These are phyloP conservation scores for Falco peregrinus DNA, from an alignment of 2,797 vertebrate genomes.

Conservation along the genomic window DNA sequence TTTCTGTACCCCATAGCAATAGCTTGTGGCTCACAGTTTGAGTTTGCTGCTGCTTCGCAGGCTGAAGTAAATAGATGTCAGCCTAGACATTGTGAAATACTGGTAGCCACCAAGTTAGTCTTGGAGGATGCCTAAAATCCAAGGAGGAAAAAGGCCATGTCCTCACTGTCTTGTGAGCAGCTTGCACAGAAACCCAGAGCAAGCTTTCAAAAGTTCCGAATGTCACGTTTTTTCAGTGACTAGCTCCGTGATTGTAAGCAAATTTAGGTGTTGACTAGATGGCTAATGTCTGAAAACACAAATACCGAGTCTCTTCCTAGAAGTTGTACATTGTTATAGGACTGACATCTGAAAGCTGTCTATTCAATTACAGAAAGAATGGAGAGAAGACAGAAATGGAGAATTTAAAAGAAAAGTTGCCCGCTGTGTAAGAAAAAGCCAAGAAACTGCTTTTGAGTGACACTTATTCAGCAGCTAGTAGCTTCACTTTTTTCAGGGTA, in stretches of 20 bases:
- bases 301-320: background rate
- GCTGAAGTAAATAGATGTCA: background rate
- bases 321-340: background rate
- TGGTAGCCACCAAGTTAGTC: background rate
- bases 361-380: constrained; percentile 90
- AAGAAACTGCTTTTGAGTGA: constrained; percentile 99
- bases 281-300: background rate
- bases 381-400: constrained; percentile 98
- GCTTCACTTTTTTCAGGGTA: constrained; percentile 98
- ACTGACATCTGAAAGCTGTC: constrained; percentile 49
- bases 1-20: background rate
- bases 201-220: background rate
- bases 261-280: background rate
- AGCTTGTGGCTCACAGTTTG: background rate
- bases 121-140: background rate
- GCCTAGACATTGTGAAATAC: background rate
- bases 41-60: background rate
- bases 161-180: background rate
- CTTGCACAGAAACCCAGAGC: background rate
- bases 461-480: constrained; percentile 87
- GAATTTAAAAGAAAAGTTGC: constrained; percentile 99
- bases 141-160: background rate
- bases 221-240: background rate
- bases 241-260: background rate
- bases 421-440: constrained; percentile 99